Base-by-base conservation (phyloP, 2,888 invertebrate species). In the Idaea aversata region DNA sequence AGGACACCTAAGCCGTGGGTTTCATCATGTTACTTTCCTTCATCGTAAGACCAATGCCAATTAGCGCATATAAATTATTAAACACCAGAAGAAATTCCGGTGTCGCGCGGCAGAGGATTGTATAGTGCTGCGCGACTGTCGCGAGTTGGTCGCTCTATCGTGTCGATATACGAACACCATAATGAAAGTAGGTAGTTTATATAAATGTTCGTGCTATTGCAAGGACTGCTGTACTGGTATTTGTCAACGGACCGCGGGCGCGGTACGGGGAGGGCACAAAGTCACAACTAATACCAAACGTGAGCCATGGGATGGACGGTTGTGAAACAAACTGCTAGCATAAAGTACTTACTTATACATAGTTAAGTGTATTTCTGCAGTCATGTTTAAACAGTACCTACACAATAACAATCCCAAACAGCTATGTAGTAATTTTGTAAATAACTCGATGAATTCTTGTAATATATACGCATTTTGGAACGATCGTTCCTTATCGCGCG, bases 271-370 rank as follows among this genome's bases (percentile, higher is more conserved):
- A 79, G 82, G 85, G 47, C 47, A 47, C 47, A 4, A 10, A 47
- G 82, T 72, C 79, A 77, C 83, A 75, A 79, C 79, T 69, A 80
- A 80, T 81, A 80, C 75, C 78, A 80, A 82, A 80, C 89, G 91
- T 91, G 91, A 90, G 82, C 86, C 82, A 88, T 87, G 90, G 90
- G 90, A 87, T 81, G 88, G 77, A 79, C 80, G 70, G 73, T 89
- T 87, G 86, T 64, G 73, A 67, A 72, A 73, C 64, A 62, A 65
- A 63, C 63, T 69, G 64, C 65, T 61, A 63, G 61, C 63, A 34
- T 7, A 57, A 34, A 47, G 61, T 57, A 60, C 47, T 47, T 47
- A 10, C 47, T 47, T 47, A 47, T 47, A 47, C 64, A 61, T 61
- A 61, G 47, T 47, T 61, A 34, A 35, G 57, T 57, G 36, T 58